Base-by-base conservation (phyloP, 2,797 vertebrate genomes). In the Brachyalestes nurse region DNA sequence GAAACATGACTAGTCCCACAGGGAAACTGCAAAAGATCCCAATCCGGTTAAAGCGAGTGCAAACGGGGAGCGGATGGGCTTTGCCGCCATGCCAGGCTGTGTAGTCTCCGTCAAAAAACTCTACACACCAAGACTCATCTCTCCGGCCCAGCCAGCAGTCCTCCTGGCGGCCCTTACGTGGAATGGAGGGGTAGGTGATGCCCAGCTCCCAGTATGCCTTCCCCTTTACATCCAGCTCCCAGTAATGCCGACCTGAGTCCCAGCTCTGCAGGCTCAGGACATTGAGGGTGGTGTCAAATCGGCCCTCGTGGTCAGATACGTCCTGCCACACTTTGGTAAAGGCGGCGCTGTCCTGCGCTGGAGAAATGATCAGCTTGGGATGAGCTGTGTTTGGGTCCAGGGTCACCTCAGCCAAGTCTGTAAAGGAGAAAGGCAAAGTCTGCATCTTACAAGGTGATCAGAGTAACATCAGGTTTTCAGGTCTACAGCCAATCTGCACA, bases 121-220 rank as follows among this genome's bases (percentile, higher is more conserved):
- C 94, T 60, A 95, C 87, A 2, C 92, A 92, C 94, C 94, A 95
- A 62, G 94, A 94, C 62, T 91, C 91, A 0, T 79, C 14, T 0
- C 92, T 91, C 0, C 93, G 90, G 42, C 94, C 94, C 78, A 95
- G 89, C 94, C 94, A 94, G 67, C 93, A 94, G 81, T 88, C 88
- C 86, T 95, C 93, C 5, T 88, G 89, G 28, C 85, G 80, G 64
- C 93, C 94, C 83, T 94, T 95, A 28, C 94, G 91, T 6, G 89
- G 83, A 67, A 95, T 94, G 73, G 86, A 90, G 65, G 93, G 88
- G 75, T 95, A 94, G 6, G 94, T 94, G 71, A 95, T 87, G 1
- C 94, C 94, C 49, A 95, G 84, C 84, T 95, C 94, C 94, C 94
- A 95, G 89, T 95, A 95, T 0, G 91, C 93, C 83, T 95, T 95